Evolutionary conservation across 2,797 vertebrate species (phyloP).

Genomic region (Lates japonicus): DNA sequence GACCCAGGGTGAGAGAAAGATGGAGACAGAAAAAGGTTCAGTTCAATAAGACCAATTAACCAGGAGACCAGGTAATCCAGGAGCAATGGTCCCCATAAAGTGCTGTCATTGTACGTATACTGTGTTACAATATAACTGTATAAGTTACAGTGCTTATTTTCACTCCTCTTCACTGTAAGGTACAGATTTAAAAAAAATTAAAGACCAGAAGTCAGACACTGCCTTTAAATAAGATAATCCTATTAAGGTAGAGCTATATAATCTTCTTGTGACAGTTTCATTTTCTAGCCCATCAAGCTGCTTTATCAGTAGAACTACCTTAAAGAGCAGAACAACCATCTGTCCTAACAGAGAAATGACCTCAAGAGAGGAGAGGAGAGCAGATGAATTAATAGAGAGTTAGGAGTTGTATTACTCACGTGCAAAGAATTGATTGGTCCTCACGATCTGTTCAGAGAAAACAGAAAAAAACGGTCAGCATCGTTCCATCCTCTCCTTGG

Average conservation of each 20-base stretch:
- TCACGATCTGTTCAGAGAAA: constrained; percentile 81
- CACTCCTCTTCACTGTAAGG: neutral
- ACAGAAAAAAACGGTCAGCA: constrained; percentile 54
- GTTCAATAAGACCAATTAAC: constrained; percentile 16
- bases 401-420: constrained; percentile 77
- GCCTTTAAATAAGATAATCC: neutral
- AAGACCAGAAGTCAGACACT: neutral
- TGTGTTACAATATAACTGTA: neutral
- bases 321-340: constrained; percentile 12
- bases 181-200: neutral
- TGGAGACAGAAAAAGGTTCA: constrained; percentile 15
- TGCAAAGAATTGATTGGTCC: constrained; percentile 88
- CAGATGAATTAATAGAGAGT: neutral
- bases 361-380: neutral
- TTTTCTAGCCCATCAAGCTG: constrained; percentile 50
- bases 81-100: constrained; percentile 5
- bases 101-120: neutral
- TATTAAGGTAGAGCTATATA: constrained; percentile 26
- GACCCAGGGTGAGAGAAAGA: constrained; percentile 48
- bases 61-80: neutral
- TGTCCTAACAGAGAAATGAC: constrained; percentile 19
- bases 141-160: neutral
- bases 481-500: neutral
- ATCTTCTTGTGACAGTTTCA: constrained; percentile 42
- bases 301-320: constrained; percentile 40